Evolutionary conservation across 1,140 invertebrate species (phyloP), one percentile per base, ranked within the genome.

Genomic region (Sminthurides bifidus): DNA sequence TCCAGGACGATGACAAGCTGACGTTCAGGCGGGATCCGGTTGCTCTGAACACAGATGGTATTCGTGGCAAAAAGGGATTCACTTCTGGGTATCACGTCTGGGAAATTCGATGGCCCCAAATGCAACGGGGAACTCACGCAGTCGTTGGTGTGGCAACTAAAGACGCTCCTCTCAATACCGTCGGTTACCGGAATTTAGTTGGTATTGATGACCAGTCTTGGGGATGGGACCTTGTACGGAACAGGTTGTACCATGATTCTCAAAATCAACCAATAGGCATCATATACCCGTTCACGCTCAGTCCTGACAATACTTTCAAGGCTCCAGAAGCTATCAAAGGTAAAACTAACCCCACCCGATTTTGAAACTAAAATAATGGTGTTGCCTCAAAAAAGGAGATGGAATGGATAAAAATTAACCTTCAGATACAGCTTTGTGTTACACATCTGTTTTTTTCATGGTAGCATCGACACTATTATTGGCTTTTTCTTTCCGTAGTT

Each of bases 1-100:
- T 44, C 15, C 65, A 79, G 78, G 87, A 96, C 64, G 92, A 98
- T 66, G 94, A 98, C 71, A 90, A 90, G 72, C 76, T 97, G 67
- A 98, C 94, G 67, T 95, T 99, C 76, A 95, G 98, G 74, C 81
- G 93, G 70, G 94, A 98, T 74, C 95, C 95, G 24, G 94, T 98
- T 24, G 94, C 95, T 60, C 95, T 98, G 75, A 95, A 91, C 71
- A 98, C 95, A 60, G 95, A 99, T 76, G 97, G 93, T 71, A 97
- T 98, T 71, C 80, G 95, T 60, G 94, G 94, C 48, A 90, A 90
- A 68, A 81, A 91, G 27, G 93, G 93, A 10, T 93, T 93, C 70
- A 91, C 88, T 43, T 86, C 92, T 69, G 95, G 95, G 49, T 81
- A 98, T 68, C 94, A 98, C 74, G 90, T 93, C 41, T 98, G 94